Evolutionary conservation across 1,140 invertebrate species (phyloP).

Genomic region (Leucophenga varia): DNA sequence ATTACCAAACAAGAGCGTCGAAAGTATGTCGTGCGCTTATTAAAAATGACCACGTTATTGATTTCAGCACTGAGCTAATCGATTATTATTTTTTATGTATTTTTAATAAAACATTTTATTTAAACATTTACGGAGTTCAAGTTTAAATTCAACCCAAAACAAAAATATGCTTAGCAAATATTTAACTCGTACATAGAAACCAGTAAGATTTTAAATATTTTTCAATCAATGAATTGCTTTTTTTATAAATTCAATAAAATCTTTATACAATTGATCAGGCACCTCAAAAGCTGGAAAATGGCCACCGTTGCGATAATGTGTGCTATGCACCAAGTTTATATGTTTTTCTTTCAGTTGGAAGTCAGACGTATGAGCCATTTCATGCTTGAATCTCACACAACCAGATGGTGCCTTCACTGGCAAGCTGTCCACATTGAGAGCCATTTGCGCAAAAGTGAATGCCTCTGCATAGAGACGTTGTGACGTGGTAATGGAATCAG

Average conservation of each 20-base stretch:
- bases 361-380: conserved; percentile 64
- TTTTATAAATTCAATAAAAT: conserved; percentile 58
- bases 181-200: background rate
- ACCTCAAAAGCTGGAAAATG: conserved; percentile 85
- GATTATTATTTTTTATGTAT: too few species aligned
- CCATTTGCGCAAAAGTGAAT: conserved; percentile 54
- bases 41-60: too few species aligned
- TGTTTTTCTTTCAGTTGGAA: conserved; percentile 63
- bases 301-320: conserved; percentile 67
- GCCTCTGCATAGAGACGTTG: conserved; percentile 74
- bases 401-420: conserved; percentile 65
- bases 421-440: conserved; percentile 59
- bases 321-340: conserved; percentile 66
- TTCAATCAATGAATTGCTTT: too few species aligned
- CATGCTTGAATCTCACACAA: conserved; percentile 67
- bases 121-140: too few species aligned
- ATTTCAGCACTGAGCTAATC: too few species aligned
- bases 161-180: conserved; percentile 7
- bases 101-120: too few species aligned
- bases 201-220: too few species aligned
- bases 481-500: conserved; percentile 75
- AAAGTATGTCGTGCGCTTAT: too few species aligned
- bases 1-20: too few species aligned
- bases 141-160: background rate
- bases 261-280: conserved; percentile 69